Conservation (phyloP, 2,888 invertebrate species). For the Autographa pulchrina region DNA sequence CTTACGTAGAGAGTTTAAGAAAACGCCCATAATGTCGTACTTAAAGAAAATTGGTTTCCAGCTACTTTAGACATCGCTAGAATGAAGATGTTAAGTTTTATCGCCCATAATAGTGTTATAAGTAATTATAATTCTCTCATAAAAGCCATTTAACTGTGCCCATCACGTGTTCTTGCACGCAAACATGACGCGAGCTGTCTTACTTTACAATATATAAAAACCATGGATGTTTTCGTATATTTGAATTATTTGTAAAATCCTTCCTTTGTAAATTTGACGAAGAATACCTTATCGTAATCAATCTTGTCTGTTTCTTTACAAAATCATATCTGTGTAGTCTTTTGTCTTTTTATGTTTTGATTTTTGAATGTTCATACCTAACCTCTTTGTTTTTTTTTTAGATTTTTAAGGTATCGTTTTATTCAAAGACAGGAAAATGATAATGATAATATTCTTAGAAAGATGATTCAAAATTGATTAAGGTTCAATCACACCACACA, state of each 20-base stretch:
- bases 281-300: neutral
- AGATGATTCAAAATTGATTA: neutral
- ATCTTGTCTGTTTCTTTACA: neutral
- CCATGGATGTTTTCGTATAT: neutral
- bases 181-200: neutral
- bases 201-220: neutral
- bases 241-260: neutral
- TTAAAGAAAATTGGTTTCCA: neutral
- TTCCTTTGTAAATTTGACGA: neutral
- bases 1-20: neutral
- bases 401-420: neutral
- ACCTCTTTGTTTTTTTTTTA: too few relatives aligned
- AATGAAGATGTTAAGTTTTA: slow-evolving; percentile 2
- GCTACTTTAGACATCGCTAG: neutral
- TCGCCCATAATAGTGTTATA: slow-evolving; percentile 21
- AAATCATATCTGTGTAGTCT: neutral
- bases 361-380: neutral
- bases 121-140: slow-evolving; percentile 19
- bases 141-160: slow-evolving; percentile 5
- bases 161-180: slow-evolving; percentile 18
- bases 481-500: neutral
- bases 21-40: neutral
- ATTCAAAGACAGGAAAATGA: neutral
- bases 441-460: neutral
- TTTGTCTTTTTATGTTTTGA: neutral